Evolutionary conservation across 64 coral and sea anemone genomes (phyloP).

Genomic region (Montipora capricornis): DNA sequence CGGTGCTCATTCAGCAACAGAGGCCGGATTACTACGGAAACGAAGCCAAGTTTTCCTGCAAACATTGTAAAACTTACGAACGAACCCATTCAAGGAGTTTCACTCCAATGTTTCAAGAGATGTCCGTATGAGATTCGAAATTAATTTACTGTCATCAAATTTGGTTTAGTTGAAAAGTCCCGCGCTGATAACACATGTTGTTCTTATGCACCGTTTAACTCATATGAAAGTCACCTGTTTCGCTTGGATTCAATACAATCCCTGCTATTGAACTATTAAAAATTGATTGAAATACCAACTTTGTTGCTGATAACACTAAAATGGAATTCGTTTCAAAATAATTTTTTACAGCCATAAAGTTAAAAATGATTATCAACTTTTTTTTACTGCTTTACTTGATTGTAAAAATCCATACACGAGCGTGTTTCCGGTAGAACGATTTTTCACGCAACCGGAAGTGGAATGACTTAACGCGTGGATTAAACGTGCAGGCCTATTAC

Average conservation of each 20-base stretch:
- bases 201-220: conserved; percentile 46
- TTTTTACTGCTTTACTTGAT: neutral
- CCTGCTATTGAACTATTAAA: conserved; percentile 48
- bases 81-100: neutral
- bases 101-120: neutral
- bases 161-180: neutral
- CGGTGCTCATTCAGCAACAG: neutral
- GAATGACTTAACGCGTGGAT: conserved; percentile 34
- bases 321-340: conserved; percentile 52
- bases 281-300: conserved; percentile 61
- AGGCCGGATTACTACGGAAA: neutral
- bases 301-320: conserved; percentile 49
- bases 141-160: conserved; percentile 1
- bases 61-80: neutral
- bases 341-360: neutral
- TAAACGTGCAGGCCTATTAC: conserved; percentile 45
- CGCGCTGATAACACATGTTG: conserved; percentile 46
- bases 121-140: neutral
- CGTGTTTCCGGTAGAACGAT: neutral
- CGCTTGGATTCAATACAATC: conserved; percentile 56
- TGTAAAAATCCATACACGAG: neutral
- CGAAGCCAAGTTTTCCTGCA: neutral
- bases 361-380: neutral
- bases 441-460: conserved; percentile 76
- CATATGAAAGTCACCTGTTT: conserved; percentile 54